Evolutionary conservation across 2,888 invertebrate species (phyloP).

Genomic region (Lampropteryx suffumata): DNA sequence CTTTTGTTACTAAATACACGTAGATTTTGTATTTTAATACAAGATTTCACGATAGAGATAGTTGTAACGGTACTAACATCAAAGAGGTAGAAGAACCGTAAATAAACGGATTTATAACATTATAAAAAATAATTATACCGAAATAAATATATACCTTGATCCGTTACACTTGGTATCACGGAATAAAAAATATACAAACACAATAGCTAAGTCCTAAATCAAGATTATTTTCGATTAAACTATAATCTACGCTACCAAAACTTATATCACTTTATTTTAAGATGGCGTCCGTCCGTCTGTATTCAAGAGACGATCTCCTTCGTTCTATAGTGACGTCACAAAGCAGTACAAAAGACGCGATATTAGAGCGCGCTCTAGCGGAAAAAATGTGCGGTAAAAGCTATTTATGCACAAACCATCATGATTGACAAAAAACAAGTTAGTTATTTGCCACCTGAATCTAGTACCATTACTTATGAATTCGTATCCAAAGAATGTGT

Average conservation of each 20-base stretch:
- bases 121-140: slow-evolving; percentile 57
- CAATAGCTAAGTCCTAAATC: slow-evolving; percentile 66
- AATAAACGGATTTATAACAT: slow-evolving; percentile 71
- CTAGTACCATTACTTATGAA: too few relatives aligned
- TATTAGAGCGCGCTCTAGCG: slow-evolving; percentile 61
- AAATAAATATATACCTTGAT: slow-evolving; percentile 88
- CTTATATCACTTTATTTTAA: slow-evolving; percentile 83
- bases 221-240: slow-evolving; percentile 79
- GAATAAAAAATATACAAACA: slow-evolving; percentile 68
- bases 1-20: slow-evolving; percentile 32
- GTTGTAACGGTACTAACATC: slow-evolving; percentile 68
- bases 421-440: too few relatives aligned
- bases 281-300: slow-evolving; percentile 64
- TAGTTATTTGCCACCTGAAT: too few relatives aligned
- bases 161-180: slow-evolving; percentile 88
- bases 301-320: slow-evolving; percentile 79
- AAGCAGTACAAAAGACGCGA: slow-evolving; percentile 53
- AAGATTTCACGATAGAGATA: slow-evolving; percentile 45
- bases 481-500: too few relatives aligned
- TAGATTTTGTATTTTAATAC: slow-evolving; percentile 30
- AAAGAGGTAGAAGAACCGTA: slow-evolving; percentile 69
- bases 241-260: slow-evolving; percentile 84
- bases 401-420: slow-evolving; percentile 1
- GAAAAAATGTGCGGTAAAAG: slow-evolving; percentile 31
- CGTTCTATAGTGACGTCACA: slow-evolving; percentile 83